These are phyloP conservation scores for Mystacornis crossleyi DNA, from an alignment of 2,113 vertebrate species.

Conservation along the genomic window DNA sequence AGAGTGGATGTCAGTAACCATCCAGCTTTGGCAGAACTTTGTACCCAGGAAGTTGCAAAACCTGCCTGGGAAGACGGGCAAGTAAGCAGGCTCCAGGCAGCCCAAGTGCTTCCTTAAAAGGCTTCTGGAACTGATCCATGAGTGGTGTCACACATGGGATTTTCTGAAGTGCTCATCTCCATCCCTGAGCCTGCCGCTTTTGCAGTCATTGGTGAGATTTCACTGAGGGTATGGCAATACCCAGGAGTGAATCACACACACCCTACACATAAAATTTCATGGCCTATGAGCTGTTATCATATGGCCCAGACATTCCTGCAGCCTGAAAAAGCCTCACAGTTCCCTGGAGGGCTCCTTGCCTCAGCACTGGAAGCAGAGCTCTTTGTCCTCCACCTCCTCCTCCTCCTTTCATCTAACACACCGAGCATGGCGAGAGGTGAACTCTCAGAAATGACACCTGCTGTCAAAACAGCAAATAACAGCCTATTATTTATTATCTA, in stretches of 20 bases:
- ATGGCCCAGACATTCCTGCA: fast-evolving
- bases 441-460: background rate
- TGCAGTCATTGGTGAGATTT: background rate
- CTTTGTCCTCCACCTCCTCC: background rate
- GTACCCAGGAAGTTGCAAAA: slow-evolving; percentile 23
- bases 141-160: background rate
- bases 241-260: background rate
- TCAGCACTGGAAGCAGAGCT: background rate
- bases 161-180: background rate
- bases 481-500: background rate
- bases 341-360: background rate
- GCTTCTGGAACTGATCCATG: background rate
- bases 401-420: background rate
- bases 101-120: background rate
- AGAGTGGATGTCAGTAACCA: background rate
- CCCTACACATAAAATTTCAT: background rate
- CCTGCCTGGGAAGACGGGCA: background rate
- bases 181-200: background rate
- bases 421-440: fast-evolving
- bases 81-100: background rate
- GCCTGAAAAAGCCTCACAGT: background rate
- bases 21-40: background rate
- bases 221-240: background rate
- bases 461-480: background rate
- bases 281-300: background rate